These are phyloP conservation scores for Incurvaria masculella DNA, from an alignment of 2,888 invertebrate species.

Conservation along the genomic window DNA sequence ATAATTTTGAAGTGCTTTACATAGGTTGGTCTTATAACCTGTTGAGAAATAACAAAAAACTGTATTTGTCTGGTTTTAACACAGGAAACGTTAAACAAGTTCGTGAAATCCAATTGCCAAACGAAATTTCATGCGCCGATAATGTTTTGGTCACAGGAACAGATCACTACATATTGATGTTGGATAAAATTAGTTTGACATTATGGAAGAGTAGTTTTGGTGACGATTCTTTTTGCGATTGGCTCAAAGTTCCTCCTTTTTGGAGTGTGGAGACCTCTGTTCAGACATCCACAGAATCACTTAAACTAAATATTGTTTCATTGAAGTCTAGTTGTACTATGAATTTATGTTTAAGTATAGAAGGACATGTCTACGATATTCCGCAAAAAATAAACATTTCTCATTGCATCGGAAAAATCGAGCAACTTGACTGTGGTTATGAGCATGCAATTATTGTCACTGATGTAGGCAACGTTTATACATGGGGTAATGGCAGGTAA, in stretches of 20 bases:
- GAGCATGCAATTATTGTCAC: slow-evolving; percentile 77
- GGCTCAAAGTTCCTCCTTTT: slow-evolving; percentile 24
- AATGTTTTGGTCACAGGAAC: slow-evolving; percentile 27
- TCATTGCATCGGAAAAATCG: slow-evolving; percentile 47
- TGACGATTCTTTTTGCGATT: slow-evolving; percentile 22
- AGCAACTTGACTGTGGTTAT: slow-evolving; percentile 70
- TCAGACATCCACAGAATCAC: slow-evolving; percentile 21
- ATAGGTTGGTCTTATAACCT: slow-evolving; percentile 46
- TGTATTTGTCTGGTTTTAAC: slow-evolving; percentile 35
- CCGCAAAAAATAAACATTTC: slow-evolving; percentile 60
- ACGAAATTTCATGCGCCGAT: slow-evolving; percentile 17
- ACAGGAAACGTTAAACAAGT: slow-evolving; percentile 25
- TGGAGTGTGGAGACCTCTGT: slow-evolving; percentile 15
- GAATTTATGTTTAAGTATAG: slow-evolving; percentile 22
- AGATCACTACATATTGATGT: slow-evolving; percentile 29
- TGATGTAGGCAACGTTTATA: slow-evolving; percentile 68
- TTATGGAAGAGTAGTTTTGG: slow-evolving; percentile 15
- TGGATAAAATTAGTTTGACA: slow-evolving; percentile 23
- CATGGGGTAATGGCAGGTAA: slow-evolving; percentile 83
- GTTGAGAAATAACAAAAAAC: slow-evolving; percentile 23
- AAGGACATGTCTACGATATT: slow-evolving; percentile 54
- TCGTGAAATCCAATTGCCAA: slow-evolving; percentile 25
- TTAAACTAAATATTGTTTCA: slow-evolving; percentile 24
- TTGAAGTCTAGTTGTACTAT: slow-evolving; percentile 28
- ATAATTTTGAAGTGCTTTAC: not conserved